Conservation (phyloP, 2,113 vertebrate genomes). For the Hippocampus abdominalis region DNA sequence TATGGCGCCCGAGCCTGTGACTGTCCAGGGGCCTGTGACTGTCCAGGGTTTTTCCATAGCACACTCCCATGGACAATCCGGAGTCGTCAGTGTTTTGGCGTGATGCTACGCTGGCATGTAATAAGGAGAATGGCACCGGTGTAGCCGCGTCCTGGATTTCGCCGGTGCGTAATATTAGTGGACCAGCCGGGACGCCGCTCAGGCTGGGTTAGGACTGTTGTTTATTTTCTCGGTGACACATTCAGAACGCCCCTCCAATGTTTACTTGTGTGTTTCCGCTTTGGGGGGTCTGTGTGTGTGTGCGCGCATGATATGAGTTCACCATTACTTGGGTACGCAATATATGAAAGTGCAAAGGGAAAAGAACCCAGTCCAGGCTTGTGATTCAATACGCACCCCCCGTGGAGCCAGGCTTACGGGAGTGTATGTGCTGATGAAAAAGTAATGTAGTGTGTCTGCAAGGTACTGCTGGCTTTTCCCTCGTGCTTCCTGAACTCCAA, state of each 20-base stretch:
- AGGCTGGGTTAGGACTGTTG: background rate
- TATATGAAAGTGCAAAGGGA: slow-evolving; percentile 53
- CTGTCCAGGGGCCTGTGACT: too few species aligned
- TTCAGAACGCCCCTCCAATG: slow-evolving; percentile 31
- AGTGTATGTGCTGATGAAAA: slow-evolving; percentile 76
- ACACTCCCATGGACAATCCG: too few species aligned
- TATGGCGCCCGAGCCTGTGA: too few species aligned
- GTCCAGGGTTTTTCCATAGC: too few species aligned
- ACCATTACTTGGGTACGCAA: slow-evolving; percentile 49
- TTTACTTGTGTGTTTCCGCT: slow-evolving; percentile 14
- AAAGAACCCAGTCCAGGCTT: slow-evolving; percentile 48
- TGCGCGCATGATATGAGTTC: slow-evolving; percentile 41
- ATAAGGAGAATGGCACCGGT: too few species aligned
- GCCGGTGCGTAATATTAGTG: background rate
- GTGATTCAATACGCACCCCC: slow-evolving; percentile 65
- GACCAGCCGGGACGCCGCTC: background rate
- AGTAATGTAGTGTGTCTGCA: slow-evolving; percentile 75
- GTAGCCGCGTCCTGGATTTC: background rate
- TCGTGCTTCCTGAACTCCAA: slow-evolving; percentile 50
- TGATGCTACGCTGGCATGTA: too few species aligned
- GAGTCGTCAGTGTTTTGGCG: too few species aligned
- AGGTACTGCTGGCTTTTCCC: slow-evolving; percentile 60
- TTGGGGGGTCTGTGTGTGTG: slow-evolving; percentile 24
- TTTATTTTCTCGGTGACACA: slow-evolving; percentile 26
- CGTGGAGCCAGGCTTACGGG: slow-evolving; percentile 65